These are phyloP conservation scores for Merops nubicus DNA, from an alignment of 2,113 vertebrate genomes.

Conservation along the genomic window DNA sequence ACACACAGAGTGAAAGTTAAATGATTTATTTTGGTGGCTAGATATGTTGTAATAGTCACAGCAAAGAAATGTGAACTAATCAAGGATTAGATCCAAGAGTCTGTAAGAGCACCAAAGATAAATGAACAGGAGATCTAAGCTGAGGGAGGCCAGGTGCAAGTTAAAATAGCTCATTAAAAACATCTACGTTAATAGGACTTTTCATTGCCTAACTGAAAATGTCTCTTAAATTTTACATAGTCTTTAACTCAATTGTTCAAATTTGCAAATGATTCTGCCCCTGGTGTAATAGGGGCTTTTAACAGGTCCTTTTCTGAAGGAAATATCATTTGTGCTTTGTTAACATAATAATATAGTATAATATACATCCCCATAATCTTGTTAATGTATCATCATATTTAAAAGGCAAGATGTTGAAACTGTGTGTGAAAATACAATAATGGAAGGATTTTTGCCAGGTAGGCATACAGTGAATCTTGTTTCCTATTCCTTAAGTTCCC, in stretches of 20 bases:
- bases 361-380: not conserved
- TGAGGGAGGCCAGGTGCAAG: conserved; percentile 24
- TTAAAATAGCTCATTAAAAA: conserved; percentile 60
- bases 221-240: not conserved
- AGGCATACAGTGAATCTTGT: not conserved
- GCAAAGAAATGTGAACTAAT: not conserved
- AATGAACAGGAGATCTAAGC: conserved; percentile 14
- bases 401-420: conserved; percentile 4
- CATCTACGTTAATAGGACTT: conserved; percentile 5
- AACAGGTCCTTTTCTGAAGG: not conserved
- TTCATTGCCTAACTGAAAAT: conserved; percentile 10
- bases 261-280: not conserved
- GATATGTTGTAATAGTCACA: not conserved
- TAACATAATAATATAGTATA: not conserved
- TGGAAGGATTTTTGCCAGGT: not conserved
- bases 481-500: not conserved
- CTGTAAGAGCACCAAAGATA: not conserved
- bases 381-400: not conserved
- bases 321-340: not conserved
- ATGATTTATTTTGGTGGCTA: not conserved
- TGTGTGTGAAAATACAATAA: not conserved
- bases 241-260: conserved; percentile 41
- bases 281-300: not conserved
- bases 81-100: not conserved
- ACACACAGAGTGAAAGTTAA: not conserved